Evolutionary conservation across 1,140 invertebrate genomes (phyloP), one percentile per base, ranked within the genome.

Genomic region (Diplogasteroides magnus): DNA sequence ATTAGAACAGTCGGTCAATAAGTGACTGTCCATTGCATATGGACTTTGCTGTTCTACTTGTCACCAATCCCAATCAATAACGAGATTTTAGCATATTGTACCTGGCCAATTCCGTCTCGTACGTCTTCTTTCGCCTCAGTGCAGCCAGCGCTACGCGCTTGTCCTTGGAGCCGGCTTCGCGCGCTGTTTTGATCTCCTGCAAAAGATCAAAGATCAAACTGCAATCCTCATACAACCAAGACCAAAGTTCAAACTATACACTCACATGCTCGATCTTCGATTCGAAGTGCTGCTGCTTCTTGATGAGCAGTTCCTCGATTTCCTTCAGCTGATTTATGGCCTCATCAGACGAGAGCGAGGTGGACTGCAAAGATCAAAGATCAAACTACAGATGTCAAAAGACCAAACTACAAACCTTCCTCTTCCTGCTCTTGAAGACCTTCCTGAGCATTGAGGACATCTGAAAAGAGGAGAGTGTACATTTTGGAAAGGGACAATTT

Each of bases 121-220:
- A 92, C 25, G 94, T 86, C 87, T 98, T 98, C 87, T 98, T 98
- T 78, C 93, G 88, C 86, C 97, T 98, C n/a, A 98, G 86, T 1
- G 96, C 96, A 83, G 93, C 91, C 69, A 98, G 88, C 13, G 94
- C 94, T 84, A 91, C 92, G 90, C 94, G 86, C 87, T 95, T 98
- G 83, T 98, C 97, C 86, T 93, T 96, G 0, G 91, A 90, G 64
- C 91, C 94, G 88, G 97, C 90, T 85, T 93, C 92, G 82, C 89
- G 93, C 11, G 94, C 94, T 61, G 87, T 88, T 56, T 87, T 86
- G 69, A 95, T 84, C 86, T 97, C 94, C 59, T 76, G 84, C 62
- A 68, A 74, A 55, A 25, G 19, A n/a, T 29, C 73, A 74, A 0
- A 15, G 23, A n/a, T n/a, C 59, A 27, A n/a, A 19, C 26, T n/a